phyloP scores from a whole-genome alignment of 2,888 invertebrate genomes.

The Fragum whitleyi region DNA sequence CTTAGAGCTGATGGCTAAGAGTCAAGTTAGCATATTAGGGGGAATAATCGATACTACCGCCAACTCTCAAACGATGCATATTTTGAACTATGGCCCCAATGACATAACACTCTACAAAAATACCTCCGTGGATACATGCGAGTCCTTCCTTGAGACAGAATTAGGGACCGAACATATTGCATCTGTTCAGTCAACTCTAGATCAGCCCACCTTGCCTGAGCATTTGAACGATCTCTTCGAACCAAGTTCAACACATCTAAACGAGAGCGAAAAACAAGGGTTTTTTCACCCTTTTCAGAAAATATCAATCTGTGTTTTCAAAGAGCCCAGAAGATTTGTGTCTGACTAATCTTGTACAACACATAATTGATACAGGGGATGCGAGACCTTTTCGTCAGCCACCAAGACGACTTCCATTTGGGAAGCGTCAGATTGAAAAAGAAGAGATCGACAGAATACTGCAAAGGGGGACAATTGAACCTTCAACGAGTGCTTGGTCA shows the following conservation, averaged over 20 bases:
- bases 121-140: slow-evolving; percentile 2
- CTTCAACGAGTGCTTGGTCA: slow-evolving; percentile 56
- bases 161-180: not conserved
- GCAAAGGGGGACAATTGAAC: slow-evolving; percentile 44
- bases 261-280: slow-evolving; percentile 16
- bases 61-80: not conserved
- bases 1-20: slow-evolving; percentile 25
- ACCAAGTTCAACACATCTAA: slow-evolving; percentile 7
- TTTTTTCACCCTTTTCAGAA: not conserved
- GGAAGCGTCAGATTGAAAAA: slow-evolving; percentile 36
- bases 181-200: not conserved
- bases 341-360: slow-evolving; percentile 29
- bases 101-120: slow-evolving; percentile 8
- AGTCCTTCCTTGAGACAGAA: slow-evolving; percentile 23
- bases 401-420: not conserved
- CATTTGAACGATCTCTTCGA: slow-evolving; percentile 22
- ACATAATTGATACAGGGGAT: slow-evolving; percentile 52
- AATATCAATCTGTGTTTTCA: slow-evolving; percentile 47
- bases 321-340: slow-evolving; percentile 42
- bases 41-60: slow-evolving; percentile 20
- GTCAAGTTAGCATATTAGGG: slow-evolving; percentile 14
- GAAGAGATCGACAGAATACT: slow-evolving; percentile 34
- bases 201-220: not conserved
- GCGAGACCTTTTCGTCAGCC: slow-evolving; percentile 48
- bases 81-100: not conserved